Base-by-base conservation (phyloP, 2,888 invertebrate genomes). In the Diadromus collaris region DNA sequence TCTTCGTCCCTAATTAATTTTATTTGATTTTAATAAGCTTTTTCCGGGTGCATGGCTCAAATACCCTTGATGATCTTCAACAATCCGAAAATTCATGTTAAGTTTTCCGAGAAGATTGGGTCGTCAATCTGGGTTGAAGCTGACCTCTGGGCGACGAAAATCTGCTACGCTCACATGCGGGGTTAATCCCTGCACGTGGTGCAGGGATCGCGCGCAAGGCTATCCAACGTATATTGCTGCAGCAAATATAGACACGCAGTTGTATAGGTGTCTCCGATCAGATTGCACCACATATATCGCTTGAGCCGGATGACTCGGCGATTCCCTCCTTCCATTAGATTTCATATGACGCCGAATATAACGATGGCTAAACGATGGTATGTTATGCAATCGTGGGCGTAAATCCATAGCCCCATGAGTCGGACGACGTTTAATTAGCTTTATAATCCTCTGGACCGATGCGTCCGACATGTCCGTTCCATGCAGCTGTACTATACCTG, bases 81-180 rank as follows among this genome's bases (percentile, higher is more conserved):
- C 13, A 51, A 51, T 21, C 24, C 24, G 16, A 29, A 13, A 44
- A 56, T 24, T 10, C 38, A n/a, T 38, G 56, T 54, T 13, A 41
- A 19, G 32, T 29, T 56, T 54, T 4, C 9, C 24, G 34, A 61
- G 34, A 58, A 48, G 41, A 65, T 65, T 63, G 63, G 9, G 24
- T 56, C 44, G 61, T 69, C 44, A 48, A 63, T 54, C 63, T 38
- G 34, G 44, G 46, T 61, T 10, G 16, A 76, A 58, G 19, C 56
- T 69, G 68, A 34, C 48, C 21, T 27, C 51, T 13, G 44, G 51
- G 54, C 34, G 29, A 38, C 70, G 44, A 71, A 61, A 70, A 61
- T 51, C 48, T 51, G 69, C 60, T 29, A 46, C 48, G 13, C 60
- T 21, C 13, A 48, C 10, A 65, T 32, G 24, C 27, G 27, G 6